Base-by-base conservation (phyloP, 1,140 invertebrate genomes). In the Formica selysi region DNA sequence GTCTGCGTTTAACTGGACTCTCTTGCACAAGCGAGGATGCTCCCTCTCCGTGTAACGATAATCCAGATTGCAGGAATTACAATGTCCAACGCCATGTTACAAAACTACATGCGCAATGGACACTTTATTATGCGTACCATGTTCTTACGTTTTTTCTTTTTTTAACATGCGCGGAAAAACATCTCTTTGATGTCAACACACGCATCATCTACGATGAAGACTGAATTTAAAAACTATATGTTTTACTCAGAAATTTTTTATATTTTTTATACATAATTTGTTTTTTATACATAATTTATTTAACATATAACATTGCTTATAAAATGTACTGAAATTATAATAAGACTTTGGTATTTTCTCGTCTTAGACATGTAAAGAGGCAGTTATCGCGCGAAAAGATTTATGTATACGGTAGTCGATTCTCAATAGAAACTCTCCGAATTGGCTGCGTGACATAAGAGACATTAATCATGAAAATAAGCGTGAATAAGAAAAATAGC, bases 21-120 rank as follows among this genome's bases (percentile, higher is more conserved):
- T 84, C 67, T 91, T 91, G 85, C 86, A 68, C 86, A 89, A 91
- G 86, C 59, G 36, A 86, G 79, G 90, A 91, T 86, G 84, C 59
- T 71, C 61, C 74, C 67, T 38, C 48, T 71, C 62, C 11, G 44
- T 48, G 36, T 61, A 61, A 36, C 48, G 38, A 11, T 86, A 85
- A 78, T 87, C 83, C 54, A 41, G 38, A 85, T 86, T 74, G 71
- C 68, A 41, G 51, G 26, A 73, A 81, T 81, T 81, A 61, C 26
- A 44, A 73, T 73, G 68, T 71, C 65, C 65, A 65, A 48, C 29
- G 65, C 16, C 16, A 54, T 16, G 67, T 73, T 73, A 71, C 44
- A 38, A 80, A 68, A 80, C 32, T 13, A 22, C 22, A 26, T 4
- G 48, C 32, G 64, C n/a, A 38, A 68, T 22, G 16, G 11, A 68